Conservation (phyloP, 2,888 invertebrate genomes). For the Perithous albicinctus region DNA sequence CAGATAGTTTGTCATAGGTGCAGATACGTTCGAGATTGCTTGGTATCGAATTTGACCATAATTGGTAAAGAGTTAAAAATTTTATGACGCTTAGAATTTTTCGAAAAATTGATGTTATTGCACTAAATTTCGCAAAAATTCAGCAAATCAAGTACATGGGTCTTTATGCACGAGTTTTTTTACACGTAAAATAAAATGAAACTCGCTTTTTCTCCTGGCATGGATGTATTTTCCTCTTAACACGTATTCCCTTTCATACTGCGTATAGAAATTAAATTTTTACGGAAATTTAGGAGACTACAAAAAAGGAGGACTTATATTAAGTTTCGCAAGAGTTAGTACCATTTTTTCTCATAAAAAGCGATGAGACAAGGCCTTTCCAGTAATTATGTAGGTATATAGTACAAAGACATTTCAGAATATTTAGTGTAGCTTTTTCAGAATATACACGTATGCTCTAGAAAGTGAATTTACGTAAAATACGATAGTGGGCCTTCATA, state of each 20-base stretch:
- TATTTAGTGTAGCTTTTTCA: slow-evolving; percentile 5
- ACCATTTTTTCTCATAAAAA: background rate
- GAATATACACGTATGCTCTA: background rate
- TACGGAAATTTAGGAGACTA: background rate
- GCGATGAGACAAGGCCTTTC: background rate
- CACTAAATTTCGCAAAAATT: no score
- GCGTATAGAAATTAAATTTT: background rate
- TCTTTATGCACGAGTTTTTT: no score
- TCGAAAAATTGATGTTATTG: no score
- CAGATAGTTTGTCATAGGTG: no score
- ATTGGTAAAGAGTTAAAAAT: no score
- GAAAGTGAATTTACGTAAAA: background rate
- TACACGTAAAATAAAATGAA: no score
- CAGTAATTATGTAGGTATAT: background rate
- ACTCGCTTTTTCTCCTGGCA: no score
- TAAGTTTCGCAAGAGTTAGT: background rate
- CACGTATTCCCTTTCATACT: background rate
- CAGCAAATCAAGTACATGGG: no score
- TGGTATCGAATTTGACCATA: no score
- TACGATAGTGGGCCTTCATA: background rate
- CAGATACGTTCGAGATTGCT: no score
- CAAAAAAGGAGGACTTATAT: background rate
- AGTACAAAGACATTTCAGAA: background rate
- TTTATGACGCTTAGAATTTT: no score
- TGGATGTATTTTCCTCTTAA: no score